Base-by-base conservation (phyloP, 2,113 vertebrate genomes). In the Corythornis madagascariensis region DNA sequence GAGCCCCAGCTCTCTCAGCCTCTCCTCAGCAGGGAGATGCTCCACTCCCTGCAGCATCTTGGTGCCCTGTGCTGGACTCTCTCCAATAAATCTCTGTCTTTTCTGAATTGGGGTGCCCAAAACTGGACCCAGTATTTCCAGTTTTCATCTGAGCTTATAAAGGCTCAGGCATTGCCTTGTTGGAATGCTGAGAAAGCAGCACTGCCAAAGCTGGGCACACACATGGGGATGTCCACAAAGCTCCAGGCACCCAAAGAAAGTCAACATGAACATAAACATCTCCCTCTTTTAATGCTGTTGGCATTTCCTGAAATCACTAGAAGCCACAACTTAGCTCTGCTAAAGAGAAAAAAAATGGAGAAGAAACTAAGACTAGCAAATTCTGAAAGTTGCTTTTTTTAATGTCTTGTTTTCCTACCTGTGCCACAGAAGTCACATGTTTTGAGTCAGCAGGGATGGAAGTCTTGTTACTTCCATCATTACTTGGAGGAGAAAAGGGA, bases 251-350 rank as follows among this genome's bases (percentile, higher is more conserved):
- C 7, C 45, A 29, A 52, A 43, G 24, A 38, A 80, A 43, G 24
- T 16, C 38, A 83, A 78, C 0, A 0, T 4, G 2, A 25, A 78
- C 80, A 9, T 8, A 73, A 85, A 10, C 1, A 0, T 9, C 63
- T 55, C 20, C 29, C 35, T 91, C 50, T 28, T 74, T 47, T 56
- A 74, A 47, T 11, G 10, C 33, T 8, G 25, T 25, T 69, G 48
- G 28, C 24, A 47, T 26, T 57, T 81, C 22, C 43, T 38, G 50
- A 73, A 59, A 69, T 38, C 72, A 69, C 22, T 24, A 40, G 66
- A 78, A 83, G 86, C 50, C 40, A 55, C 52, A 60, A 33, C 9
- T 69, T 35, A n/a, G 16, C 42, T 50, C 20, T 33, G 52, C n/a
- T 66, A 52, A 75, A 83, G 65, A 55, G 7, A 28, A 71, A 87